These are phyloP conservation scores for Vulpes vulpes DNA, from an alignment of 2,113 vertebrate genomes.

Conservation along the genomic window DNA sequence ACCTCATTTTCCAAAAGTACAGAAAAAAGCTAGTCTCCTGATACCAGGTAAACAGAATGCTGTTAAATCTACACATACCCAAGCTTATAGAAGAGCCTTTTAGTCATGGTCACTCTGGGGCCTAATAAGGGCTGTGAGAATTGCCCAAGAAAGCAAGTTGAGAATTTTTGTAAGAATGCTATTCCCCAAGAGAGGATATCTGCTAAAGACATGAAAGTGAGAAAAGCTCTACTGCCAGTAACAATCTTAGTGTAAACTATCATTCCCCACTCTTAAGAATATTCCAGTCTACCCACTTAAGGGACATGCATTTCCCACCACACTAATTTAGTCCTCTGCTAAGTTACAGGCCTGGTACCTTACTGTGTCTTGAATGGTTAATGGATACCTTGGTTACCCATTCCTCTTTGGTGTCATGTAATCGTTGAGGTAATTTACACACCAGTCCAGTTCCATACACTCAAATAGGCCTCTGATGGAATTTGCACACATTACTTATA, in stretches of 20 bases:
- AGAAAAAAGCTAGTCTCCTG: slow-evolving; percentile 16
- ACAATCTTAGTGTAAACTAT: not conserved
- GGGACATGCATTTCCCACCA: slow-evolving; percentile 44
- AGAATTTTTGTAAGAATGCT: slow-evolving; percentile 11
- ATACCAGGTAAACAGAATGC: slow-evolving; percentile 41
- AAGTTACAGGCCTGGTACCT: not conserved
- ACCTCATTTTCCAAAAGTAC: not conserved
- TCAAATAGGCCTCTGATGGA: not conserved
- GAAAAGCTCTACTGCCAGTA: slow-evolving; percentile 49
- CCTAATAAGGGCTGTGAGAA: not conserved
- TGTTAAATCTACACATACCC: not conserved
- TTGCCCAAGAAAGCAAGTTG: not conserved
- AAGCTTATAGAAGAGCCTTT: not conserved
- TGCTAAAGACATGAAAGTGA: slow-evolving; percentile 34
- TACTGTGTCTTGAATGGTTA: not conserved
- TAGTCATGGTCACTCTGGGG: not conserved
- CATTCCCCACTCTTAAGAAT: slow-evolving; percentile 35
- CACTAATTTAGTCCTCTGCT: slow-evolving; percentile 50
- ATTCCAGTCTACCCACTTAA: slow-evolving; percentile 21
- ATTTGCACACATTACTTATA: slow-evolving; percentile 47
- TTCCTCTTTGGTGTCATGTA: not conserved
- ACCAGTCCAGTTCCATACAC: not conserved
- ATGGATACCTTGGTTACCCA: slow-evolving; percentile 9
- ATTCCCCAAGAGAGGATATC: slow-evolving; percentile 26
- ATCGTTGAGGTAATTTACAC: not conserved